A percentile compares a stretch with the other conserved stretches of the same genome.
These are phyloP conservation scores for Acronicta leporina DNA, from an alignment of 2,888 invertebrate species.

Conservation along the genomic window DNA sequence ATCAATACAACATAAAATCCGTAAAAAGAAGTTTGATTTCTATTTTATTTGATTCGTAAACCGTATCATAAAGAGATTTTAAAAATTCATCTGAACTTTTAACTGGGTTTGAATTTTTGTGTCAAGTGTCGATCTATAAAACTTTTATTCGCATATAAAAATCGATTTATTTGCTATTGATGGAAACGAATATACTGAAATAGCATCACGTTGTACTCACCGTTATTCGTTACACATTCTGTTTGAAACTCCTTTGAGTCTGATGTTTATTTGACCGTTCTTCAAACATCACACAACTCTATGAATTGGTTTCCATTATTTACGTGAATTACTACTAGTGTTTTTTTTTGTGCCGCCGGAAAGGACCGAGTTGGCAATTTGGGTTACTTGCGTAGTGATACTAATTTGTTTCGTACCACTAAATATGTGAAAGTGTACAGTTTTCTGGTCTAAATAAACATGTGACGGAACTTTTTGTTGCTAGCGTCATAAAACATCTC, in stretches of 20 bases:
- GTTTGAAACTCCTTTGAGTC: slow-evolving; percentile 17
- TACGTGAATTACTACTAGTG: slow-evolving; percentile 15
- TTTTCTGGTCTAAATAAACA: slow-evolving; percentile 52
- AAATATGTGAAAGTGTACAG: slow-evolving; percentile 50
- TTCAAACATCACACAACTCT: slow-evolving; percentile 18
- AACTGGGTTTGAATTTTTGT: slow-evolving; percentile 15
- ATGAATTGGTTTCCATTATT: slow-evolving; percentile 25
- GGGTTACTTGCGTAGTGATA: slow-evolving; percentile 21
- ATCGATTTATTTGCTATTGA: slow-evolving; percentile 19
- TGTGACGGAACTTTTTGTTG: slow-evolving; percentile 38
- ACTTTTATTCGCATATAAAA: slow-evolving; percentile 16
- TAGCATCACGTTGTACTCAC: slow-evolving; percentile 55
- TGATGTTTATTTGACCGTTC: slow-evolving; percentile 24
- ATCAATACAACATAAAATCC: too few relatives aligned
- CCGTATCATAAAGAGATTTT: slow-evolving; percentile 3
- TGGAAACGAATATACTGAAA: slow-evolving; percentile 47
- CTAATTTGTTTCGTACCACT: slow-evolving; percentile 40
- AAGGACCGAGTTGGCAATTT: slow-evolving; percentile 31
- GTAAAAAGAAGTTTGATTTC: too few relatives aligned
- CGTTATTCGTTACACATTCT: slow-evolving; percentile 54
- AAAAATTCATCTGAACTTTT: slow-evolving; percentile 2
- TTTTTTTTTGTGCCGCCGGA: slow-evolving; percentile 17
- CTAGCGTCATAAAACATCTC: slow-evolving; percentile 39
- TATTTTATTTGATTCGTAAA: not conserved
- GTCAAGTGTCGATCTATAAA: slow-evolving; percentile 19